Evolutionary conservation across 2,888 invertebrate species (phyloP).

Genomic region (Drosophila pseudotalamancana): DNA sequence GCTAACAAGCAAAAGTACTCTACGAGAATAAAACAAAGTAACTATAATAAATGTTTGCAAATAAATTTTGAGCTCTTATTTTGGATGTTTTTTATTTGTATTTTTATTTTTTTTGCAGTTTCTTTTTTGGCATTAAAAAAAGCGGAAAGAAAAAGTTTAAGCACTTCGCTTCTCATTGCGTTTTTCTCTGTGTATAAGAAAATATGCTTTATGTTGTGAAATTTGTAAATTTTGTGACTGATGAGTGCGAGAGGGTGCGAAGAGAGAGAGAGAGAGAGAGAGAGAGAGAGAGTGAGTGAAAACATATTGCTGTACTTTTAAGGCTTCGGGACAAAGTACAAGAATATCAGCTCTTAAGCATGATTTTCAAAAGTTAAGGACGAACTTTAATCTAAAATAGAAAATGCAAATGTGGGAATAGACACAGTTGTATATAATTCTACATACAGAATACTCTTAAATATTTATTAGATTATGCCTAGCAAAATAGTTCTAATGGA

Average conservation of each 20-base stretch:
- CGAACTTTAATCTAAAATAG: neutral
- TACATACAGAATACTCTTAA: no score
- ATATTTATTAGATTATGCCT: no score
- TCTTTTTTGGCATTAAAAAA: constrained; percentile 53
- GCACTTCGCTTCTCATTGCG: constrained; percentile 55
- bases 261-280: neutral
- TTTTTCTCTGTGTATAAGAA: constrained; percentile 41
- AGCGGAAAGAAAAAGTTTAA: constrained; percentile 63
- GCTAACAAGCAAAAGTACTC: constrained; percentile 67
- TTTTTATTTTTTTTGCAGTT: constrained; percentile 12
- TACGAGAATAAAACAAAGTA: constrained; percentile 74
- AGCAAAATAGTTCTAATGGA: no score
- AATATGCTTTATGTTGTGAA: constrained; percentile 74
- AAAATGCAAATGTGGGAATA: neutral
- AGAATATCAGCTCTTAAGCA: constrained; percentile 10
- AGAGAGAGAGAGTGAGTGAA: neutral
- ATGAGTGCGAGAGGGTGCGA: constrained; percentile 41
- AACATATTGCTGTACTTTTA: constrained; percentile 27
- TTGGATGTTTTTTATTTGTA: constrained; percentile 18
- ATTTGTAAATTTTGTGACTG: constrained; percentile 75
- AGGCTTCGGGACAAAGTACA: constrained; percentile 1
- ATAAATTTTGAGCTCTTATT: constrained; percentile 75
- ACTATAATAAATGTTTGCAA: constrained; percentile 80
- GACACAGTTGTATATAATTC: no score
- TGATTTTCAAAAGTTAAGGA: neutral